Evolutionary conservation across 1,140 invertebrate species (phyloP).

Genomic region (Diachasmimorpha longicaudata): DNA sequence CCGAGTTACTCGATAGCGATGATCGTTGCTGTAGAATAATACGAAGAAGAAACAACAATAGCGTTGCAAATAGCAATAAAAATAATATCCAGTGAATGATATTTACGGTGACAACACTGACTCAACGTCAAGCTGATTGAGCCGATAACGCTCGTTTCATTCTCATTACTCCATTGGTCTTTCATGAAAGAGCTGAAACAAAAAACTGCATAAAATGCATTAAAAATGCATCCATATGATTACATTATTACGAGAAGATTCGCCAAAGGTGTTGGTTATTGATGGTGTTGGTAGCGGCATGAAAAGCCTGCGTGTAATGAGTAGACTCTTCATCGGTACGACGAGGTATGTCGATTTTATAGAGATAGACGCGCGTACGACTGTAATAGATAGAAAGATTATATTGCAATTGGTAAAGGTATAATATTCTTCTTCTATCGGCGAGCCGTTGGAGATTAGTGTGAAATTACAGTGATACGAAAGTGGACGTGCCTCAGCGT

Average conservation of each 20-base stretch:
- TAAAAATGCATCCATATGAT: not conserved
- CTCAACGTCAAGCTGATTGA: too few species aligned
- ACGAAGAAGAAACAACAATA: not conserved
- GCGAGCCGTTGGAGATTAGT: slow-evolving; percentile 46
- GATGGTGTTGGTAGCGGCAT: not conserved
- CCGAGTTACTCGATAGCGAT: not conserved
- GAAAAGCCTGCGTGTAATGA: not conserved
- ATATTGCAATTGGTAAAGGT: slow-evolving; percentile 50
- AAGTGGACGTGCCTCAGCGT: slow-evolving; percentile 39
- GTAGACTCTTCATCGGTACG: not conserved
- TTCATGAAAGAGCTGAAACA: not conserved
- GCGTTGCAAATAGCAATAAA: not conserved
- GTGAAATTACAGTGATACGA: slow-evolving; percentile 52
- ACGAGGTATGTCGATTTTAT: slow-evolving; percentile 16
- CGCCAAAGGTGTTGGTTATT: not conserved
- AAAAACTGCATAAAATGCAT: not conserved
- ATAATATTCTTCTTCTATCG: slow-evolving; percentile 49
- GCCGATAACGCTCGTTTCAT: too few species aligned
- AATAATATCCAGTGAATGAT: not conserved
- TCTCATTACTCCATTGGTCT: too few species aligned
- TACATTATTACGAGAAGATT: not conserved
- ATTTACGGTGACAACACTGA: not conserved
- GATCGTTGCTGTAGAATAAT: slow-evolving; percentile 10
- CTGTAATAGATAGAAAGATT: slow-evolving; percentile 55
- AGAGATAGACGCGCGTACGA: slow-evolving; percentile 14